phyloP scores from a whole-genome alignment of 2,888 invertebrate species.

The Chelonus formosanus region DNA sequence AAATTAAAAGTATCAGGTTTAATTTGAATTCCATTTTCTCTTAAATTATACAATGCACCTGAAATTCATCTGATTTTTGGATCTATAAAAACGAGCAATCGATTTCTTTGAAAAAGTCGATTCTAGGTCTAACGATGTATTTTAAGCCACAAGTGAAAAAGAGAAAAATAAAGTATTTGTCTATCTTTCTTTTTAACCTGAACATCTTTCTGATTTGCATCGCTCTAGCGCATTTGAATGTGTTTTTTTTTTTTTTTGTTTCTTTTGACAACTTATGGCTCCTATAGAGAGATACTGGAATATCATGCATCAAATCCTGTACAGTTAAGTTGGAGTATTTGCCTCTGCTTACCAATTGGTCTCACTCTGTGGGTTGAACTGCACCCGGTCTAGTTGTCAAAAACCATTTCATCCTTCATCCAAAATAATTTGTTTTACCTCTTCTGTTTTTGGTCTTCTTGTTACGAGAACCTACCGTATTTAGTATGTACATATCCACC shows the following conservation, averaged over 20 bases:
- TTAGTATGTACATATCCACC: background rate
- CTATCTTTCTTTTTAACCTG: conserved; percentile 39
- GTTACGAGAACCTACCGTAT: no score
- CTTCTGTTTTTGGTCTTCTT: conserved; percentile 37
- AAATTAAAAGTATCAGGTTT: background rate
- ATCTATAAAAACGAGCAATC: conserved; percentile 20
- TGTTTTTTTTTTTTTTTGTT: conserved; percentile 33
- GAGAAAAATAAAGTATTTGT: conserved; percentile 36
- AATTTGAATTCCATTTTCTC: background rate
- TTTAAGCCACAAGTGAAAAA: background rate
- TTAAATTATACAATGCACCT: conserved; percentile 6
- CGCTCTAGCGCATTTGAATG: conserved; percentile 54
- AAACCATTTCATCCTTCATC: conserved; percentile 35
- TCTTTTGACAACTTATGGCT: conserved; percentile 43
- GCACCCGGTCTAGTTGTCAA: conserved; percentile 37
- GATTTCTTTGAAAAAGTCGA: conserved; percentile 25
- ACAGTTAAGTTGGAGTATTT: conserved; percentile 33
- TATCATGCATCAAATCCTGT: conserved; percentile 8
- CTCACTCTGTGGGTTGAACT: conserved; percentile 40
- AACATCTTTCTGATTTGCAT: conserved; percentile 54
- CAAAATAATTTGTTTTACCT: conserved; percentile 46
- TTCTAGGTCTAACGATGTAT: conserved; percentile 6
- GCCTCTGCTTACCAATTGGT: conserved; percentile 46
- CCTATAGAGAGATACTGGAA: conserved; percentile 12
- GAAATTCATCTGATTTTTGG: conserved; percentile 10